A percentile compares a stretch with the other conserved stretches of the same genome.
Conservation (phyloP, 2,888 invertebrate species). For the Meteorus colon region DNA sequence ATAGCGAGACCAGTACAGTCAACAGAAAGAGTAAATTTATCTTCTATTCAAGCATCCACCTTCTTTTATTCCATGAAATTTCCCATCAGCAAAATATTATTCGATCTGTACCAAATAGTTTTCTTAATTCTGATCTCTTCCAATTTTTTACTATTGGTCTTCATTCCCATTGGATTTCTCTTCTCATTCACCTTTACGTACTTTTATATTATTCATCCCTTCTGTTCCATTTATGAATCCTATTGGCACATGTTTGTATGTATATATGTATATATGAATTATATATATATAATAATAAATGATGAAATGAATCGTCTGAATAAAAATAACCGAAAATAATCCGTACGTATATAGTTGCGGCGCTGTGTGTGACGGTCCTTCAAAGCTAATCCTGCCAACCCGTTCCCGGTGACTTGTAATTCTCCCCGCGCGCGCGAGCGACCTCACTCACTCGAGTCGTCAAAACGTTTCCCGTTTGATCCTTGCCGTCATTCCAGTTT, state of each 20-base stretch:
- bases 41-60: too few relatives aligned
- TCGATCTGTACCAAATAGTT: too few relatives aligned
- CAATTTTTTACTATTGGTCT: not conserved
- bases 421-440: not conserved
- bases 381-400: conserved; percentile 33
- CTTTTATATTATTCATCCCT: not conserved
- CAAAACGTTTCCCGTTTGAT: conserved; percentile 11
- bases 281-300: conserved; percentile 28
- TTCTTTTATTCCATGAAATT: not conserved
- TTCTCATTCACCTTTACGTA: not conserved
- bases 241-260: conserved; percentile 15
- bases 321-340: conserved; percentile 31
- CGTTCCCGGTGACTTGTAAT: conserved; percentile 27
- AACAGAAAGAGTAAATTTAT: conserved; percentile 18
- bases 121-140: not conserved
- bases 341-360: conserved; percentile 20
- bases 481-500: conserved; percentile 1
- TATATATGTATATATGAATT: not conserved
- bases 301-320: conserved; percentile 37
- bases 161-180: not conserved
- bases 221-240: not conserved
- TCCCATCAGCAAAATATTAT: too few relatives aligned
- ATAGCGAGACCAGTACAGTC: conserved; percentile 66
- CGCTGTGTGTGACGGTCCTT: conserved; percentile 18
- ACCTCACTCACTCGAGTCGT: not conserved